Evolutionary conservation across 2,888 invertebrate species (phyloP), one percentile per base, ranked within the genome.

Genomic region (Gymnosoma rotundatum): DNA sequence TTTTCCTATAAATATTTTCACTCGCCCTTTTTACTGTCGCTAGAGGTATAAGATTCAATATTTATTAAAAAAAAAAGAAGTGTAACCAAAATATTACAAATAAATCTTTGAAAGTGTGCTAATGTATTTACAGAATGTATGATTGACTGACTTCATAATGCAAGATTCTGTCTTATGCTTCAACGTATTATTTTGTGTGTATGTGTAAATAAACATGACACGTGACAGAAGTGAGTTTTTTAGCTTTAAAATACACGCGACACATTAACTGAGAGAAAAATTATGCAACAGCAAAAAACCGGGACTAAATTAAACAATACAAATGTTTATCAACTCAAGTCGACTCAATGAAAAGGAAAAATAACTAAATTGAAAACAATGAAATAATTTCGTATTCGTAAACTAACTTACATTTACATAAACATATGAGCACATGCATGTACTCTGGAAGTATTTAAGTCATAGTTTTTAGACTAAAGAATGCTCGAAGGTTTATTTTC

Each of bases 341-440:
- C n/a, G 32, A 82, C 87, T 87, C 87, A 88, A 86, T 84, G 72
- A 70, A 79, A 70, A 70, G 56, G 63, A 54, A 79, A 76, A 52
- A 66, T 66, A 58, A 73, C 36, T 50, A 82, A 82, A 85, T 42
- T 60, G 56, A 73, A 73, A 61, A 75, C 64, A 70, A 78, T 45
- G 70, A 74, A 75, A 75, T 60, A 52, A 66, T 72, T 64, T 64
- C 56, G 72, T 52, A 72, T 20, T 20, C 14, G 8, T n/a, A 32
- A 2, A 67, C 14, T 1, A 5, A 56, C 20, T 52, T 38, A 58
- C 48, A 52, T 16, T 14, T 14, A 74, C 32, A 38, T 18, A 12
- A 12, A 48, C 21, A 42, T 12, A n/a, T 42, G 9, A 42, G n/a
- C 21, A 42, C 10, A 18, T 25, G 7, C 5, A 54, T 32, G 32